A percentile compares a stretch with the other conserved stretches of the same genome.
Evolutionary conservation across 2,113 vertebrate genomes (phyloP).

Genomic region (Dipodomys merriami): DNA sequence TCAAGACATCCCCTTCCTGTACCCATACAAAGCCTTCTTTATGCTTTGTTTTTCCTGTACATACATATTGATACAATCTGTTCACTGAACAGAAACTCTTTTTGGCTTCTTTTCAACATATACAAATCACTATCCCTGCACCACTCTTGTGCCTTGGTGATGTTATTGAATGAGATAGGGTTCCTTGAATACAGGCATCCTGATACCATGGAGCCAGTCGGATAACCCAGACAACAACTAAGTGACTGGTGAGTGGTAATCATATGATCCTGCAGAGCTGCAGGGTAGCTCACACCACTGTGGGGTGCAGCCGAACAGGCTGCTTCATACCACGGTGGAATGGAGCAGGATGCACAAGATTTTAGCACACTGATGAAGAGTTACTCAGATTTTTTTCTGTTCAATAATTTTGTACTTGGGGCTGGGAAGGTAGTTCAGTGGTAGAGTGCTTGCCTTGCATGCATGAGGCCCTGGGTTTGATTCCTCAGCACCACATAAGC

Average conservation of each 20-base stretch:
- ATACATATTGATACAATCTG: neutral
- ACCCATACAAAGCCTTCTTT: neutral
- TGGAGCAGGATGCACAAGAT: neutral
- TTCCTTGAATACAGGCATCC: neutral
- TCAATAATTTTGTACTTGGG: no score
- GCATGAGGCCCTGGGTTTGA: no score
- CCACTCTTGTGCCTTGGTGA: neutral
- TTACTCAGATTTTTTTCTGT: no score
- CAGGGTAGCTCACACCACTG: no score
- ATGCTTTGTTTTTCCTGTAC: neutral
- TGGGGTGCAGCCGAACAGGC: no score
- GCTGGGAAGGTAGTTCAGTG: no score
- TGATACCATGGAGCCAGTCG: neutral
- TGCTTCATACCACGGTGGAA: neutral
- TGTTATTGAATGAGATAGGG: neutral
- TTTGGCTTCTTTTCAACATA: neutral
- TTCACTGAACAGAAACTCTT: neutral
- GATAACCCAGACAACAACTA: neutral
- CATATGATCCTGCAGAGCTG: no score
- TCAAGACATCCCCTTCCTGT: neutral
- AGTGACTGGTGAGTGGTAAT: neutral
- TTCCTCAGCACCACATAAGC: no score
- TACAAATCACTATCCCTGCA: neutral
- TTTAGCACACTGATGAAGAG: neutral
- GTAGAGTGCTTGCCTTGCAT: no score